Percentiles rank a stretch among this genome's conserved stretches.
These are phyloP conservation scores for Lasioglossum pauxillum DNA, from an alignment of 2,888 invertebrate genomes.

Conservation along the genomic window DNA sequence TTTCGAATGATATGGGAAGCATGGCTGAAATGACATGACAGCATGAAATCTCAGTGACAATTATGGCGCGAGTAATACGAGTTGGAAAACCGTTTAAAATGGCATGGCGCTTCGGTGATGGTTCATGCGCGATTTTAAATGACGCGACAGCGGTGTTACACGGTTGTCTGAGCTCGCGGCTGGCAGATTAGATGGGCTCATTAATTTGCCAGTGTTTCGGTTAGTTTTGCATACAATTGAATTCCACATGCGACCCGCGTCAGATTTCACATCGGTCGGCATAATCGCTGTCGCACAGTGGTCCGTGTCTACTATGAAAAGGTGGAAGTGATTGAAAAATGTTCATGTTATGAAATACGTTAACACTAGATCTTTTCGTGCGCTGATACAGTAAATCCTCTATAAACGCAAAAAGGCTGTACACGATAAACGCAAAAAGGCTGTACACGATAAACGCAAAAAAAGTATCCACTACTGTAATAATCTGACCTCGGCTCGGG, in stretches of 20 bases:
- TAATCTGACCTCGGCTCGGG: too few relatives aligned
- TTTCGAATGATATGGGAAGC: background rate
- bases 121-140: background rate
- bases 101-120: background rate
- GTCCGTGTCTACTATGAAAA: background rate
- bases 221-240: background rate
- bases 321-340: background rate
- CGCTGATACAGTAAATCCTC: too few relatives aligned
- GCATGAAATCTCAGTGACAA: background rate
- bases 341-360: background rate
- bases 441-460: too few relatives aligned
- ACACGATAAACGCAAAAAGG: too few relatives aligned
- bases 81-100: background rate
- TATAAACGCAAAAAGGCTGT: too few relatives aligned
- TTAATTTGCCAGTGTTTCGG: background rate
- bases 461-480: too few relatives aligned
- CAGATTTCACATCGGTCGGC: constrained; percentile 1
- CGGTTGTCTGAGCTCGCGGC: background rate
- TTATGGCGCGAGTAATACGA: background rate
- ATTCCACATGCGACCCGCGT: background rate
- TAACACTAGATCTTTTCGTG: background rate
- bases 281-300: background rate
- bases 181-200: background rate
- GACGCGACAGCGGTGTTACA: background rate
- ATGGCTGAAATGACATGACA: background rate